Conservation (phyloP, 2,888 invertebrate species). For the Eupithecia subfuscata region DNA sequence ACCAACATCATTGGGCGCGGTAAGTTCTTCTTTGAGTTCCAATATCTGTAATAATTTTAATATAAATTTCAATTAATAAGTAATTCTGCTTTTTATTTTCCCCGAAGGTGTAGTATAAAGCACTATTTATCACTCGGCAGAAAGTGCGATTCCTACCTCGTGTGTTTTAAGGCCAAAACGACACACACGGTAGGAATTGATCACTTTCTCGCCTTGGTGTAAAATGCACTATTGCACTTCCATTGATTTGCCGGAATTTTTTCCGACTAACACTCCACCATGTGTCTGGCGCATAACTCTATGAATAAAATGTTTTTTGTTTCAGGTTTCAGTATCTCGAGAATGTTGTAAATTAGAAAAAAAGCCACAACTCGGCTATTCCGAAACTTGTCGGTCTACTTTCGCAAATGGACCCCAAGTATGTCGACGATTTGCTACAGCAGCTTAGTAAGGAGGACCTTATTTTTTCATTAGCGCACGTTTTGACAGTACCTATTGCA, state of each 20-base stretch:
- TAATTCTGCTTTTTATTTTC: no score
- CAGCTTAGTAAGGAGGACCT: constrained; percentile 72
- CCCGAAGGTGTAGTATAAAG: no score
- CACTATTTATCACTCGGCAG: no score
- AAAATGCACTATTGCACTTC: no score
- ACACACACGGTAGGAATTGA: no score
- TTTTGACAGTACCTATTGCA: neutral
- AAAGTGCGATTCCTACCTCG: no score
- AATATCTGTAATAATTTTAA: no score
- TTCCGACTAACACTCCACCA: neutral
- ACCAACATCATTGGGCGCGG: no score
- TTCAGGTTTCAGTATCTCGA: constrained; percentile 73
- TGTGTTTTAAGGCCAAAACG: no score
- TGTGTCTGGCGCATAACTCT: neutral
- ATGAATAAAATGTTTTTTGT: constrained; percentile 24
- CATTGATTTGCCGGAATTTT: neutral
- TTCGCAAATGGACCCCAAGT: constrained; percentile 84
- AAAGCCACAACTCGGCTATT: constrained; percentile 82
- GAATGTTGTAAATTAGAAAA: constrained; percentile 73
- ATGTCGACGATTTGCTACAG: constrained; percentile 71
- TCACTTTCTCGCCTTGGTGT: no score
- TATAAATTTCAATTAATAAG: no score
- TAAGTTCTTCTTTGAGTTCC: no score
- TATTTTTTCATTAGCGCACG: neutral
- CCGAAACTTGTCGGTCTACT: constrained; percentile 85